Base-by-base conservation (phyloP, 2,113 vertebrate genomes). In the Meles meles region DNA sequence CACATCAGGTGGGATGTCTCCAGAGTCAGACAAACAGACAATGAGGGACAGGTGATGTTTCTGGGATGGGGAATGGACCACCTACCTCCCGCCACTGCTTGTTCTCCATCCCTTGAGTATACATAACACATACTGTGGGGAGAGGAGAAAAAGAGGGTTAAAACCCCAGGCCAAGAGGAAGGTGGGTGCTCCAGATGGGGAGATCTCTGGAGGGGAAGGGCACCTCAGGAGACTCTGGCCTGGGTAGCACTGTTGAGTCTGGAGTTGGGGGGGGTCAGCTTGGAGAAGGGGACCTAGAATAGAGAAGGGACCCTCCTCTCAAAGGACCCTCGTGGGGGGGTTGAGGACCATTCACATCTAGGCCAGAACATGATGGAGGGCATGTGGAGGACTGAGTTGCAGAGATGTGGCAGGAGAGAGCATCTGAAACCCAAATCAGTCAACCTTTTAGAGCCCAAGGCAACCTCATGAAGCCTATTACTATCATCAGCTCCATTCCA, bases 51-150 rank as follows among this genome's bases (percentile, higher is more conserved):
- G 7, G 0, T 5, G 2, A 79, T 1, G 6, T 52, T 67, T 71
- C 34, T 7, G 0, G 10, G 17, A 18, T 42, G 90, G 69, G 77
- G 39, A 61, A 69, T 18, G 37, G 63, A 59, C 18, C 21, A 98
- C 99, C 98, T 98, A 99, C 99, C 99, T 99, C 99, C 97, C 99
- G 98, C 99, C 99, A 99, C 93, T 99, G 99, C 97, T 99, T 99
- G 97, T 99, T 99, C 98, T 99, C 99, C 67, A 99, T 99, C 34
- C 99, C 99, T 98, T 99, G 99, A 4, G 99, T 99, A 95, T 99
- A 99, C 89, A 99, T 99, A 90, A 99, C 99, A 7, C 99, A 99
- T 65, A 99, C 99, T 99, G 98, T 12, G 94, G 93, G 82, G 88
- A 98, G 44, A 97, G 89, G 74, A 61, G 47, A 93, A 57, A 79